Evolutionary conservation across 64 coral and sea anemone genomes (phyloP).

Genomic region (Stichodactyla helianthus): DNA sequence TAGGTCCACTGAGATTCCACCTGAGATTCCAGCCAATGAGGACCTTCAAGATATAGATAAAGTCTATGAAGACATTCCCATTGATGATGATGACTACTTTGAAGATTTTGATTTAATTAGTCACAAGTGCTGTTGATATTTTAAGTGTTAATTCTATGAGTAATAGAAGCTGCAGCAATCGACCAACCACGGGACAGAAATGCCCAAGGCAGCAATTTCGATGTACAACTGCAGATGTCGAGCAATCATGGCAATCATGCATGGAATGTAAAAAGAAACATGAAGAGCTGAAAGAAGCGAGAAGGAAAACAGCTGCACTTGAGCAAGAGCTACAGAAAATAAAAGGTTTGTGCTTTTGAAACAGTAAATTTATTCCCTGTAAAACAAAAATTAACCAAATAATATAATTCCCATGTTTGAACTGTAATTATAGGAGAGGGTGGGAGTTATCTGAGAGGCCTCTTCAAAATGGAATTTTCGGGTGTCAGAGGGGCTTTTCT

Average conservation of each 20-base stretch:
- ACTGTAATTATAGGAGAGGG: neutral
- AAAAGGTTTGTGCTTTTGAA: constrained; percentile 13
- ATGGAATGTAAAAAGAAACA: neutral
- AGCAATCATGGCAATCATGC: neutral
- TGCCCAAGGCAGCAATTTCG: constrained; percentile 14
- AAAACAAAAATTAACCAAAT: neutral
- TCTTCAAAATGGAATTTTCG: no score
- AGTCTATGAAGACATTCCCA: neutral
- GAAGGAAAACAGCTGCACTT: neutral
- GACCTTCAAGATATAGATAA: constrained; percentile 4
- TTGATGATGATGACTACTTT: neutral
- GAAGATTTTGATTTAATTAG: neutral
- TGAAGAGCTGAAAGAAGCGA: constrained; percentile 1
- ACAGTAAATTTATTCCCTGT: neutral
- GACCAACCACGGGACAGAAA: neutral
- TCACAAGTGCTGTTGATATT: constrained; percentile 14
- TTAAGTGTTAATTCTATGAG: neutral
- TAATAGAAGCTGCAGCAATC: neutral
- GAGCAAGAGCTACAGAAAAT: constrained; percentile 19
- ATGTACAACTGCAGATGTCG: neutral
- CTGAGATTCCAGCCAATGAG: constrained; percentile 3
- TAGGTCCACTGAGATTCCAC: constrained; percentile 1
- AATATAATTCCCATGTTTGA: constrained; percentile 15
- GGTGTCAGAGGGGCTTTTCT: no score
- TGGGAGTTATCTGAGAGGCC: no score